Evolutionary conservation across 1,140 invertebrate species (phyloP).

Genomic region (Aricia agestis): DNA sequence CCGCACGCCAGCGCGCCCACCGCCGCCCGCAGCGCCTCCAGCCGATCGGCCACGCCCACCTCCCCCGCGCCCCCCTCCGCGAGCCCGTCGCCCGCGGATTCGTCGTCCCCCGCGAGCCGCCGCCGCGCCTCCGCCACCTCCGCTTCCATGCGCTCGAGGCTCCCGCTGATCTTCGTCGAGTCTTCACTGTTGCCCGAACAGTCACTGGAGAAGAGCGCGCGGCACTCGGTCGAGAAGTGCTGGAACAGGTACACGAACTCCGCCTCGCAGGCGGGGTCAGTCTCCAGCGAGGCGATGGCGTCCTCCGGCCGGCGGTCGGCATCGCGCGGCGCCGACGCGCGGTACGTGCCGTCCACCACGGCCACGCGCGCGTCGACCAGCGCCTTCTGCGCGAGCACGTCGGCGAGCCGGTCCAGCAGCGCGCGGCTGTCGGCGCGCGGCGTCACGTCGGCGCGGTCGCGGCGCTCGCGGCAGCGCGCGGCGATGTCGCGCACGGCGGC

Average conservation of each 20-base stretch:
- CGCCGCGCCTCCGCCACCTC: constrained; percentile 61
- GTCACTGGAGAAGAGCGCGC: constrained; percentile 73
- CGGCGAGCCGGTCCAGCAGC: constrained; percentile 82
- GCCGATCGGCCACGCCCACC: constrained; percentile 43
- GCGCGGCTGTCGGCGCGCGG: constrained; percentile 71
- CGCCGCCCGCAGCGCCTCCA: constrained; percentile 63
- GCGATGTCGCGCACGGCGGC: constrained; percentile 80
- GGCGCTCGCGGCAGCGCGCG: constrained; percentile 78
- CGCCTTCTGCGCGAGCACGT: constrained; percentile 86
- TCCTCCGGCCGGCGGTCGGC: constrained; percentile 44
- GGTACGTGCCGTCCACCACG: constrained; percentile 76
- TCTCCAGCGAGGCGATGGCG: constrained; percentile 66
- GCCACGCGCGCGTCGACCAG: constrained; percentile 83
- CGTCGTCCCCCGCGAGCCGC: constrained; percentile 46
- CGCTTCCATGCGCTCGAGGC: constrained; percentile 67
- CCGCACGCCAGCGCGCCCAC: constrained; percentile 76
- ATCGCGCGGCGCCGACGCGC: constrained; percentile 46
- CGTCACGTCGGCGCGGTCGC: constrained; percentile 59
- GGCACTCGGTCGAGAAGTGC: constrained; percentile 78
- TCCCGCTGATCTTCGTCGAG: constrained; percentile 73
- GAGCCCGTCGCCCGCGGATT: constrained; percentile 22
- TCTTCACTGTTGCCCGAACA: constrained; percentile 76
- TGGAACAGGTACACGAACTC: constrained; percentile 80
- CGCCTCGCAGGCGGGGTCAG: constrained; percentile 73
- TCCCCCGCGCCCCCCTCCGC: constrained; percentile 18